phyloP scores from a whole-genome alignment of 2,113 vertebrate species.

The Tor tambroides region DNA sequence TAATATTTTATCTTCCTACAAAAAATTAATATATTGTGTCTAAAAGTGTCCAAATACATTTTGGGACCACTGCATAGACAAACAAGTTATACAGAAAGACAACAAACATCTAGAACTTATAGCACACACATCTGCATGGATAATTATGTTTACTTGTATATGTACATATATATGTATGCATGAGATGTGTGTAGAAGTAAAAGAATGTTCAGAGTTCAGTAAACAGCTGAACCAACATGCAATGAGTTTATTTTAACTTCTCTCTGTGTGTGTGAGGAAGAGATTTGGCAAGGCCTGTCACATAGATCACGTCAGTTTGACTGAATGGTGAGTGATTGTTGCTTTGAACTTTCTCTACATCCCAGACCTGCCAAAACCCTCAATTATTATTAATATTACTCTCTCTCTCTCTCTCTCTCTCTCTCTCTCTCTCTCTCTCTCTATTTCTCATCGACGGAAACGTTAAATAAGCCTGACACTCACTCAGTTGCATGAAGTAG shows the following conservation, averaged over 20 bases:
- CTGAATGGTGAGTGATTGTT: constrained; percentile 41
- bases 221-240: background rate
- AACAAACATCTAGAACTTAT: background rate
- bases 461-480: constrained; percentile 34
- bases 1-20: background rate
- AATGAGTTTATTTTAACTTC: constrained; percentile 43
- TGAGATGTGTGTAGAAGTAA: constrained; percentile 11
- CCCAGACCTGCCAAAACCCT: constrained; percentile 37
- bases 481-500: constrained; percentile 30
- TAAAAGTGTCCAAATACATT: background rate
- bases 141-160: constrained; percentile 15
- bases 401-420: background rate
- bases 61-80: background rate
- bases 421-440: background rate
- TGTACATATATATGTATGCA: background rate
- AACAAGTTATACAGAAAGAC: background rate
- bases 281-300: constrained; percentile 54
- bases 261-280: background rate
- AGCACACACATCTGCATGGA: background rate
- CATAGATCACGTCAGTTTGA: constrained; percentile 48
- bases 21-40: background rate
- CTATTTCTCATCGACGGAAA: constrained; percentile 1
- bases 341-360: constrained; percentile 52
- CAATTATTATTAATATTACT: constrained; percentile 45
- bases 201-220: background rate